Conservation (phyloP, 2,888 invertebrate genomes). For the Conistra vaccinii region DNA sequence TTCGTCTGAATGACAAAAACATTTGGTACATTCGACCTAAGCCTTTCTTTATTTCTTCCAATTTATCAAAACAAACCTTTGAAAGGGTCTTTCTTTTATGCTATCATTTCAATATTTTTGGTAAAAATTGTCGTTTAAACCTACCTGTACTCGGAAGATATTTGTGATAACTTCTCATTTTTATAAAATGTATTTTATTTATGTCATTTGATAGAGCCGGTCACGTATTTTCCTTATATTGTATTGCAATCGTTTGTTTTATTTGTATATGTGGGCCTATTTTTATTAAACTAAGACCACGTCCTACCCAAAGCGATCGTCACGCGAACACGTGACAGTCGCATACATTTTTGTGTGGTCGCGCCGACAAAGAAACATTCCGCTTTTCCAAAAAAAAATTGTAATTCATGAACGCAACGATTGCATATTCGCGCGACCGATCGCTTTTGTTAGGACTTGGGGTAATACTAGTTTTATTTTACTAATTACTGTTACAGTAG, state of each 20-base stretch:
- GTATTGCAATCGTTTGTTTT: neutral
- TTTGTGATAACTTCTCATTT: constrained; percentile 17
- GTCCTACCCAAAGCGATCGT: neutral
- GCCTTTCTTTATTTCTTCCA: constrained; percentile 72
- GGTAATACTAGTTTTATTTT: neutral
- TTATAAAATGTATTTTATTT: constrained; percentile 13
- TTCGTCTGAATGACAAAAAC: constrained; percentile 67
- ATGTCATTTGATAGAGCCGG: neutral
- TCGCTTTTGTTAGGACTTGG: neutral
- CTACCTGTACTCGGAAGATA: constrained; percentile 42
- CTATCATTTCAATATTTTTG: constrained; percentile 66
- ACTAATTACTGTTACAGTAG: neutral
- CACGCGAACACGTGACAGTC: neutral
- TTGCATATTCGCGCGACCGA: neutral
- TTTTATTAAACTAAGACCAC: neutral
- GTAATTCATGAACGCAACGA: neutral
- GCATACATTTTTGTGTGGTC: neutral
- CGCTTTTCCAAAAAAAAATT: neutral
- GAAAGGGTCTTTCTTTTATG: constrained; percentile 67
- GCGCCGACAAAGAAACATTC: neutral
- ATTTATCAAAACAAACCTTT: constrained; percentile 77
- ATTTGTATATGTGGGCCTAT: neutral
- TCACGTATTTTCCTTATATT: neutral
- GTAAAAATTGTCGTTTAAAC: constrained; percentile 60
- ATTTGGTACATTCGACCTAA: constrained; percentile 71